A percentile compares a stretch with the other conserved stretches of the same genome.
Conservation (phyloP, 2,888 invertebrate species). For the Buathra laborator region DNA sequence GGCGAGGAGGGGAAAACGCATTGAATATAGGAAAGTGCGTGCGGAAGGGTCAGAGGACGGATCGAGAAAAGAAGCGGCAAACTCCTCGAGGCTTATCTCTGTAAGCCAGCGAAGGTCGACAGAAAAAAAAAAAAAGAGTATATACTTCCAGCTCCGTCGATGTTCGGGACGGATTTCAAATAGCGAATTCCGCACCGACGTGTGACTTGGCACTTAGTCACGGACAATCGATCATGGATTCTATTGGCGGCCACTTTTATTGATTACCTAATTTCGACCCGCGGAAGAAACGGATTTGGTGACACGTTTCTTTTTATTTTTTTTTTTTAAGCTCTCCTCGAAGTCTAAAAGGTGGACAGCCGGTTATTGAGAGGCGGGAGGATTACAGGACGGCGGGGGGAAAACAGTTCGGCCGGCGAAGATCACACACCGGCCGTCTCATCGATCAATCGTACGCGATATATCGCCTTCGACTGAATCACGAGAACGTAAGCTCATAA, state of each 20-base stretch:
- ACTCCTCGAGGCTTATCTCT: background rate
- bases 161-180: background rate
- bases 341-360: background rate
- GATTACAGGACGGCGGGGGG: background rate
- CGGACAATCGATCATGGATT: conserved; percentile 14
- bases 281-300: conserved; percentile 1
- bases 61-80: conserved; percentile 1
- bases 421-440: conserved; percentile 37
- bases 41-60: conserved; percentile 1
- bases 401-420: background rate
- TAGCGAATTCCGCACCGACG: background rate
- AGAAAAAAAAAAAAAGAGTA: background rate
- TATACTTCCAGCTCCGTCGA: background rate
- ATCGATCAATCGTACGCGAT: conserved; percentile 48
- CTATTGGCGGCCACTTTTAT: background rate
- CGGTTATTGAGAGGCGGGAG: conserved; percentile 18
- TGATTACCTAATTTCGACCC: conserved; percentile 18
- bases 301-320: background rate
- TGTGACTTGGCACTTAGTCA: background rate
- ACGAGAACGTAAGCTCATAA: conserved; percentile 15
- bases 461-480: conserved; percentile 16
- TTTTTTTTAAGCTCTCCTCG: background rate
- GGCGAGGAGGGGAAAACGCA: background rate
- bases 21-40: background rate
- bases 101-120: background rate